These are phyloP conservation scores for Edolisoma coerulescens DNA, from an alignment of 2,113 vertebrate genomes.

Conservation along the genomic window DNA sequence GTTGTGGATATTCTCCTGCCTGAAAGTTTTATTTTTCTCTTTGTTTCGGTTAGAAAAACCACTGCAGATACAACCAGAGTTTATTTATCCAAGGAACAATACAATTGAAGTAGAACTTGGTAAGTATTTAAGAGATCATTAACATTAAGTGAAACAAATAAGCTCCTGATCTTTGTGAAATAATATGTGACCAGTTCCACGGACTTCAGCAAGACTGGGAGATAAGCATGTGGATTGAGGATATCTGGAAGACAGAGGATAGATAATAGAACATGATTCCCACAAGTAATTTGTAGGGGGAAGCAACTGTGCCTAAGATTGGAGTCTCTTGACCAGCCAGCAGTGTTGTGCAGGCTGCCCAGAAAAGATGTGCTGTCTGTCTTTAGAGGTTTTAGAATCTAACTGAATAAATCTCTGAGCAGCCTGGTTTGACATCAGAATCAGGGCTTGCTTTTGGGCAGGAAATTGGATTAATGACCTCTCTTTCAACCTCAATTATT, in stretches of 20 bases:
- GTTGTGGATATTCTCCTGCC: neutral
- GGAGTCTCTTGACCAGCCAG: neutral
- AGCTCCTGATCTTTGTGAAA: neutral
- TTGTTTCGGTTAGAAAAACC: slow-evolving; percentile 40
- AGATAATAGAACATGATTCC: neutral
- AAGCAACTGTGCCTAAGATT: neutral
- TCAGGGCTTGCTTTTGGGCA: neutral
- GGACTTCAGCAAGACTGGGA: neutral
- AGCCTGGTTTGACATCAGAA: neutral
- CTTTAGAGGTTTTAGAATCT: neutral
- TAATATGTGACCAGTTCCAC: neutral
- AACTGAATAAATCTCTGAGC: neutral
- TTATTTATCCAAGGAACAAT: slow-evolving; percentile 76
- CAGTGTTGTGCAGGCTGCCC: neutral
- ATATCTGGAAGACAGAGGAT: neutral
- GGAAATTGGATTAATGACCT: neutral
- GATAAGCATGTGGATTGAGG: neutral
- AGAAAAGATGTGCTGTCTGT: neutral
- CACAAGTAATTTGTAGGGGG: neutral
- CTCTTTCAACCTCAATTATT: neutral
- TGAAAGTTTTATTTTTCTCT: neutral
- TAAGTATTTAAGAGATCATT: slow-evolving; percentile 64
- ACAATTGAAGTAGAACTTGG: slow-evolving; percentile 74
- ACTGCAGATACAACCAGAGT: slow-evolving; percentile 28
- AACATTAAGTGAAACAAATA: neutral